These are phyloP conservation scores for Pachyramphus minor DNA, from an alignment of 2,113 vertebrate species.

Conservation along the genomic window DNA sequence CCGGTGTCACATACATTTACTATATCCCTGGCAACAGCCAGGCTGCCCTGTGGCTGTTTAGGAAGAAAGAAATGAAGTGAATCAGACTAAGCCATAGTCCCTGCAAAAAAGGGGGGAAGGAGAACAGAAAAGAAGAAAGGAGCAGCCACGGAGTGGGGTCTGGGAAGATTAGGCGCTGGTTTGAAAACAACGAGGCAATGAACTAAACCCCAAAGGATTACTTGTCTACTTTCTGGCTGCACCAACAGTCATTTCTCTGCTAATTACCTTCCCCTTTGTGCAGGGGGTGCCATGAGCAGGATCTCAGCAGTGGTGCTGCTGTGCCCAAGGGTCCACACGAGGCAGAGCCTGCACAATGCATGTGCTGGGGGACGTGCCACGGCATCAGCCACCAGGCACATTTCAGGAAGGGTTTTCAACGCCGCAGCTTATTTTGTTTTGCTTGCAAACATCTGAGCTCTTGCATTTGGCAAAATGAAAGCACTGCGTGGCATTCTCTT, in stretches of 20 bases:
- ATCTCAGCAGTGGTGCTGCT: background rate
- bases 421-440: background rate
- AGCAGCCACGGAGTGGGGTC: background rate
- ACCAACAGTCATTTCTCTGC: slow-evolving; percentile 17
- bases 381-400: background rate
- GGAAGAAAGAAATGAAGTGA: slow-evolving; percentile 8
- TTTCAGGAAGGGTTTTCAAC: background rate
- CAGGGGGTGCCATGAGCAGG: background rate
- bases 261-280: slow-evolving; percentile 19
- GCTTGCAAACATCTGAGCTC: slow-evolving; percentile 17
- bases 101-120: background rate
- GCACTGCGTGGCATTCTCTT: background rate
- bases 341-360: background rate
- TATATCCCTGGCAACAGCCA: slow-evolving; percentile 54
- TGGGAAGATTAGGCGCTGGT: slow-evolving; percentile 38
- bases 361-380: background rate
- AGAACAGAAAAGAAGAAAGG: slow-evolving; percentile 29
- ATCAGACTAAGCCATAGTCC: slow-evolving; percentile 23
- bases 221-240: slow-evolving; percentile 8
- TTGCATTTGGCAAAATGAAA: background rate
- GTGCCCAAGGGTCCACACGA: background rate
- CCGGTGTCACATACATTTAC: slow-evolving; percentile 18
- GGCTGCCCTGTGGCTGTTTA: background rate
- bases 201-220: slow-evolving; percentile 19
- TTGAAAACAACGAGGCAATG: slow-evolving; percentile 7